Evolutionary conservation across 2,888 invertebrate genomes (phyloP).

Genomic region (Hymenopus coronatus): DNA sequence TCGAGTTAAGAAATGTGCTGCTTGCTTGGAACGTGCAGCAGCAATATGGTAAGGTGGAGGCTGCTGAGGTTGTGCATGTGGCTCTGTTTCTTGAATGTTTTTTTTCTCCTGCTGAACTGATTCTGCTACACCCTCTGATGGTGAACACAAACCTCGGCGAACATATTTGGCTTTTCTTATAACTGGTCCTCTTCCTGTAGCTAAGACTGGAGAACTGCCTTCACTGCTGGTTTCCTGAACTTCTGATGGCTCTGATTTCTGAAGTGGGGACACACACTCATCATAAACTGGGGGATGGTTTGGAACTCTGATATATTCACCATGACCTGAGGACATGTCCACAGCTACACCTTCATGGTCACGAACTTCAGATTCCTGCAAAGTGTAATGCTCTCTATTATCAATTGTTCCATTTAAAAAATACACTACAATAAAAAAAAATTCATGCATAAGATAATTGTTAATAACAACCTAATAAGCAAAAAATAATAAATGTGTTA

Average conservation of each 20-base stretch:
- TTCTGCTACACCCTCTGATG: neutral
- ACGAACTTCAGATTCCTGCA: neutral
- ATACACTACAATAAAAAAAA: neutral
- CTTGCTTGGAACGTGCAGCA: slow-evolving; percentile 78
- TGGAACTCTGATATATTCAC: neutral
- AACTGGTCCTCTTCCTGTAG: slow-evolving; percentile 44
- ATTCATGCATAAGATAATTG: neutral
- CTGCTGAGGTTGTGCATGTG: slow-evolving; percentile 18
- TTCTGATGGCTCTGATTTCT: neutral
- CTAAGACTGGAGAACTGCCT: slow-evolving; percentile 39
- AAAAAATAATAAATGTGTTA: no score
- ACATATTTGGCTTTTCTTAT: slow-evolving; percentile 47
- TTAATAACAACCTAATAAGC: no score
- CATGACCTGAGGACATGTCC: no score
- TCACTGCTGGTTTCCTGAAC: neutral
- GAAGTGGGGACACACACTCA: neutral
- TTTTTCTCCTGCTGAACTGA: neutral
- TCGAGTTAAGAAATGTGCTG: slow-evolving; percentile 55
- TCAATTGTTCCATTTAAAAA: neutral
- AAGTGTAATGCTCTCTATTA: neutral
- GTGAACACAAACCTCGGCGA: slow-evolving; percentile 30
- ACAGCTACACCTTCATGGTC: neutral
- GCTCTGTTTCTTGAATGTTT: neutral
- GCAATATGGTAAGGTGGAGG: slow-evolving; percentile 85
- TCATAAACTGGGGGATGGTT: neutral